Conservation (phyloP, 2,797 vertebrate genomes). For the Poeciliopsis presidionis region DNA sequence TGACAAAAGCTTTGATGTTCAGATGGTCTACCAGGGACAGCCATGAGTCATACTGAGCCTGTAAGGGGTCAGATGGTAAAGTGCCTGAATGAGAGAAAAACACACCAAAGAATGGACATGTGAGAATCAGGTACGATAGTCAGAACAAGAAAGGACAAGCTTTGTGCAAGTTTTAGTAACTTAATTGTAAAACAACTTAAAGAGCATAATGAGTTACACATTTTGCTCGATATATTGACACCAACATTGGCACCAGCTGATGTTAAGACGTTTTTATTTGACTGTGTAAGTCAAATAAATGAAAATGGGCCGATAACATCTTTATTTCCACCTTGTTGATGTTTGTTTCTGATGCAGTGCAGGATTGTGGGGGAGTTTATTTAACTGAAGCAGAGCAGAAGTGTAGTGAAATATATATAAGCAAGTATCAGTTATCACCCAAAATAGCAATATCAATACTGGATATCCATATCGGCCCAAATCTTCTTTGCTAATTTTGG, state of each 20-base stretch:
- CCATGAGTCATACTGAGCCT: slow-evolving; percentile 90
- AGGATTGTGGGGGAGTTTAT: too few relatives aligned
- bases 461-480: background rate
- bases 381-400: too few relatives aligned
- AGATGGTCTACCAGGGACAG: slow-evolving; percentile 89
- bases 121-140: background rate
- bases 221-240: too few relatives aligned
- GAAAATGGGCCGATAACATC: too few relatives aligned
- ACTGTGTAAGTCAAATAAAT: too few relatives aligned
- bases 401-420: too few relatives aligned
- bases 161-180: background rate
- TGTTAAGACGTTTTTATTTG: too few relatives aligned
- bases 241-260: too few relatives aligned
- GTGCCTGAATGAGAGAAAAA: slow-evolving; percentile 67
- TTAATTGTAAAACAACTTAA: background rate
- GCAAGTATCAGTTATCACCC: too few relatives aligned
- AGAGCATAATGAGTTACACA: background rate
- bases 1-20: slow-evolving; percentile 93
- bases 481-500: background rate
- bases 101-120: background rate
- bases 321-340: too few relatives aligned
- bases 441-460: background rate
- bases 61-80: slow-evolving; percentile 88
- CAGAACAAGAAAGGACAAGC: background rate
- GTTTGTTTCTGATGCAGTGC: too few relatives aligned